Percentiles rank a stretch among this genome's conserved stretches.
phyloP scores from a whole-genome alignment of 2,797 vertebrate species.

The Rhabdophis nuchalis region DNA sequence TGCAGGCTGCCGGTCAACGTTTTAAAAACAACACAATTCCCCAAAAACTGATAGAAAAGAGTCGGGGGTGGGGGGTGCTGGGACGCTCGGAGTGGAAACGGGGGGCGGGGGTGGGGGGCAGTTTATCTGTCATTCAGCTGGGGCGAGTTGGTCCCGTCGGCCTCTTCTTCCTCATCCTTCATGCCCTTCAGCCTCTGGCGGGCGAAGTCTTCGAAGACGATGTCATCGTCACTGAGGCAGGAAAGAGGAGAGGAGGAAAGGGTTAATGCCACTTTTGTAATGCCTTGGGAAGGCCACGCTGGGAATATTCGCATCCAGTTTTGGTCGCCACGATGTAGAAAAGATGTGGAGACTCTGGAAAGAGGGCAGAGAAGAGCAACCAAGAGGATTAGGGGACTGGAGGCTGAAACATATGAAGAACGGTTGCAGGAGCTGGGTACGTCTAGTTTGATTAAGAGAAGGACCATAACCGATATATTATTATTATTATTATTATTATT shows the following conservation, averaged over 20 bases:
- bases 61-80: constrained; percentile 60
- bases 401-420: no score
- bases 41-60: constrained; percentile 51
- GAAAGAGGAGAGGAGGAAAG: not conserved
- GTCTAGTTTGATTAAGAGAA: no score
- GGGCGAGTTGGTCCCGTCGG: constrained; percentile 80
- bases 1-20: constrained; percentile 64
- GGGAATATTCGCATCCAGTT: no score
- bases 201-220: constrained; percentile 95
- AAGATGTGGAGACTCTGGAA: no score
- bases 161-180: constrained; percentile 87
- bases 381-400: no score
- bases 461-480: no score
- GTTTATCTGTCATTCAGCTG: constrained; percentile 86
- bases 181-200: constrained; percentile 89
- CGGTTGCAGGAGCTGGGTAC: no score
- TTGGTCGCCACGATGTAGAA: no score
- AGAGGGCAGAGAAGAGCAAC: no score
- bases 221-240: constrained; percentile 85
- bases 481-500: no score
- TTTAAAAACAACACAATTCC: constrained; percentile 46
- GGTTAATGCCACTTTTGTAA: no score
- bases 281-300: no score
- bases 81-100: not conserved
- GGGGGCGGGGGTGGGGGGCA: not conserved